Base-by-base conservation (phyloP, 2,888 invertebrate genomes). In the Troglohyphantes excavatus region DNA sequence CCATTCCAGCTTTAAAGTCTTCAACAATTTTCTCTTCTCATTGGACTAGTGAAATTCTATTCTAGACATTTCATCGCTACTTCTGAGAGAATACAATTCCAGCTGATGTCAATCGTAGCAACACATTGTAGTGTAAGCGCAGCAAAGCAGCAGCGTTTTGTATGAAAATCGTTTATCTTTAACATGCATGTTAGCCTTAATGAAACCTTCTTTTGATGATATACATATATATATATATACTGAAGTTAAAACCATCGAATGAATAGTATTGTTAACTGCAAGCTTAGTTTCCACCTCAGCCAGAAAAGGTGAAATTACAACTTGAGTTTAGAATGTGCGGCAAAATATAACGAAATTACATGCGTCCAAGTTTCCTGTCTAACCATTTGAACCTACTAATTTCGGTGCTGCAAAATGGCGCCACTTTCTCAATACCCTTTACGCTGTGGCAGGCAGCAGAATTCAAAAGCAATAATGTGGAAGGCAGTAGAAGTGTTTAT, bases 181-280 rank as follows among this genome's bases (percentile, higher is more conserved):
- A 27, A 68, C 68, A 72, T 79, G 87, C 87, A 87, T 87, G 87
- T 81, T 87, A 87, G 86, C 72, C 72, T 87, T 81, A 81, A 19
- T 27, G 27, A 61, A 39, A 79, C 63, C 63, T 53, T 67, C 73
- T 81, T 87, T 81, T 81, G 39, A 86, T 43, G 27, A 70, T 78
- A 86, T 75, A 46, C 26, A 46, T 27, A 72, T 21, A 23, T 23
- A n/a, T 27, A 39, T 70, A 59, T 68, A 76, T 68, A 39, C 29
- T 83, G 63, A 78, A 86, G 61, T 53, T 68, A 59, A 85, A 68
- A 68, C 59, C 86, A 86, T 78, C 86, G 86, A 86, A 86, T 61
- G 13, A 85, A 33, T 63, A 17, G 27, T 67, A 73, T 59, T 43
- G 61, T 39, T 59, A 26, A 70, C 59, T 27, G 19, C 61, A 78